A percentile compares a stretch with the other conserved stretches of the same genome.
Conservation (phyloP, 2,888 invertebrate genomes). For the Eilema depressum region DNA sequence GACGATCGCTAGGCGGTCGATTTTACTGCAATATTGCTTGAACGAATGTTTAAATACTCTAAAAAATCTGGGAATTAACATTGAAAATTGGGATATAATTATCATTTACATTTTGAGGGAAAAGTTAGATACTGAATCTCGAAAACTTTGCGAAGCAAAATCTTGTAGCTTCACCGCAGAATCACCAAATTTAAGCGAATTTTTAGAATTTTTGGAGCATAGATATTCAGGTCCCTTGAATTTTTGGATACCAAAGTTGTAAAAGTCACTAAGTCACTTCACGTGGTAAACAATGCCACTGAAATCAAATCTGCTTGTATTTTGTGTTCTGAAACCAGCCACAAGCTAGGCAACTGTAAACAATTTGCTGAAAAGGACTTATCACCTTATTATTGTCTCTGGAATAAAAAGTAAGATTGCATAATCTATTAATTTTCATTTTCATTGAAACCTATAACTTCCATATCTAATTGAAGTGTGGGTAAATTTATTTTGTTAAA, state of each 20-base stretch:
- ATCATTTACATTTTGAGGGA: too few species aligned
- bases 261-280: constrained; percentile 8
- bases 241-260: constrained; percentile 8
- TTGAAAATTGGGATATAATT: not conserved
- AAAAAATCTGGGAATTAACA: too few species aligned
- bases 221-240: constrained; percentile 15
- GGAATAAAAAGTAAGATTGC: too few species aligned
- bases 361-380: not conserved
- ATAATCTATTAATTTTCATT: too few species aligned
- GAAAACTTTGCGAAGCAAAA: not conserved
- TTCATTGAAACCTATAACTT: too few species aligned
- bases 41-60: too few species aligned
- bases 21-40: too few species aligned
- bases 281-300: not conserved
- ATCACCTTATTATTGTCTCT: not conserved
- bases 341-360: constrained; percentile 3
- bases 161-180: constrained; percentile 4
- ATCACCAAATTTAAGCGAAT: not conserved
- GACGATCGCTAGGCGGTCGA: too few species aligned
- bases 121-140: not conserved
- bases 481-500: too few species aligned
- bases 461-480: too few species aligned
- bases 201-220: constrained; percentile 12
- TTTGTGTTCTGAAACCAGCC: not conserved
- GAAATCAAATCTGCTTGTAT: not conserved